Evolutionary conservation across 2,888 invertebrate species (phyloP), one percentile per base, ranked within the genome.

Genomic region (Microctonus aethiopoides): DNA sequence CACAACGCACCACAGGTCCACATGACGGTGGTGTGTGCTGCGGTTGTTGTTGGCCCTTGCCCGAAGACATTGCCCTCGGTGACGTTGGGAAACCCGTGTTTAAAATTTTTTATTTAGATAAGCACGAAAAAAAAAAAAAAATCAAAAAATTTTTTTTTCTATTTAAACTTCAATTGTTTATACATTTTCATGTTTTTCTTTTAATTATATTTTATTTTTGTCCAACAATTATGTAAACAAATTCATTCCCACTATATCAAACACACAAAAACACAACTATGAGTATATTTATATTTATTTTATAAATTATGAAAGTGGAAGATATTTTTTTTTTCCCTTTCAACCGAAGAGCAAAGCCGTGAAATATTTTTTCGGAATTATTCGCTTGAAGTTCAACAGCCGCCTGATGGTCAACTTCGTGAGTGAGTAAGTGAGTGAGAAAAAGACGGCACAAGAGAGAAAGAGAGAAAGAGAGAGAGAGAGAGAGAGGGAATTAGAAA

Each of bases 1-100:
- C 95, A 83, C 90, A 90, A 82, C 92, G 91, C 80, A 94, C 90
- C 80, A 94, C 90, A 67, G 88, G 87, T 26, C 87, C 88, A 68
- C 82, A 81, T 65, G 82, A 81, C 11, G 82, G 83, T 69, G 81
- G 80, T 71, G 78, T 80, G 3, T 46, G 46, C 16, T 46, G 46
- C 7, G 16, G 46, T 36, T 36, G 57, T 57, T 57, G 57, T 74
- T 80, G 73, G 63, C 79, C 77, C 72, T 80, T 80, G 74, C 78
- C 74, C 75, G 82, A 80, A 75, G 82, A 84, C 84, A 84, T 84
- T 73, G 78, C 78, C 68, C n/a, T 57, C 20, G 74, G 70, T 67
- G 76, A 72, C 69, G 77, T 78, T 73, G 77, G 70, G 75, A 79
- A 79, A 72, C 76, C 75, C 81, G 83, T 79, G 76, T 77, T 79